A percentile compares a stretch with the other conserved stretches of the same genome.
phyloP scores from a whole-genome alignment of 2,797 vertebrate genomes.

The Phyllotis vaccarum region DNA sequence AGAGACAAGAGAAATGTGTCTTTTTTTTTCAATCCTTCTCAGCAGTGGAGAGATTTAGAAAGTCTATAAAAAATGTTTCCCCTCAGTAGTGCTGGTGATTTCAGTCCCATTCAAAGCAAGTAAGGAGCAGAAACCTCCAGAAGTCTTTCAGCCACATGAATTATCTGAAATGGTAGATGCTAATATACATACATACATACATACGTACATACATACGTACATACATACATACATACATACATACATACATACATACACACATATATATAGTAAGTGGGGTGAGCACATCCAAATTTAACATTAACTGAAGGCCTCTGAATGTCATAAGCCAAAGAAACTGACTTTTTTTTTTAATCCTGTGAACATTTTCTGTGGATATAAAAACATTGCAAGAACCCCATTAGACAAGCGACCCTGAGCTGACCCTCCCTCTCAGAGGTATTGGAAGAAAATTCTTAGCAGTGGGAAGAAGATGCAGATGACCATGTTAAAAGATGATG shows the following conservation, averaged over 20 bases:
- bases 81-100: constrained; percentile 74
- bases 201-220: neutral
- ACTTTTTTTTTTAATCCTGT: neutral
- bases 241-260: too few relatives aligned
- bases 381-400: constrained; percentile 16
- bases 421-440: neutral
- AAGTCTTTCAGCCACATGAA: constrained; percentile 69
- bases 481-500: constrained; percentile 63
- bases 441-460: neutral
- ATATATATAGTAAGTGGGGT: constrained; percentile 49
- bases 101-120: constrained; percentile 72
- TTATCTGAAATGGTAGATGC: constrained; percentile 67
- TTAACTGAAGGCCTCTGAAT: neutral
- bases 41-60: constrained; percentile 76
- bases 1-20: constrained; percentile 78
- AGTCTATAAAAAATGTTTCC: constrained; percentile 74
- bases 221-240: too few relatives aligned
- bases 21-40: constrained; percentile 69
- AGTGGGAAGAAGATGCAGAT: constrained; percentile 43
- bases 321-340: constrained; percentile 50
- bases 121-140: constrained; percentile 73
- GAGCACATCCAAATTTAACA: constrained; percentile 48
- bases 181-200: constrained; percentile 62
- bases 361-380: constrained; percentile 65
- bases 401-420: constrained; percentile 22